Conservation (phyloP, 2,113 vertebrate genomes). For the Malurus alboscapulatus region DNA sequence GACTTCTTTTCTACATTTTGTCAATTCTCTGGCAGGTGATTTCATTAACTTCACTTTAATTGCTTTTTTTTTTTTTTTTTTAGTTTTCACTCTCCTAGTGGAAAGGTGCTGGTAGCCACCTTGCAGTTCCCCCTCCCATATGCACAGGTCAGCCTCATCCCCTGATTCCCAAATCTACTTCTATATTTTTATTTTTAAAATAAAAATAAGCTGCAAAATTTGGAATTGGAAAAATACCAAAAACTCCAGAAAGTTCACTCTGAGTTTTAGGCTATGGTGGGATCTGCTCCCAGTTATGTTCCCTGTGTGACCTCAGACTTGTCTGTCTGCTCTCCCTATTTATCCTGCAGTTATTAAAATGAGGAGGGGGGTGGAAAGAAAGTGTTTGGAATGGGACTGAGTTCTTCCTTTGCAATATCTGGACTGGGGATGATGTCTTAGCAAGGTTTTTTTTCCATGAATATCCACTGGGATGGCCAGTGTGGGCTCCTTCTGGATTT, state of each 20-base stretch:
- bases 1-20: slow-evolving; percentile 46
- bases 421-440: neutral
- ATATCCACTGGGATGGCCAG: fast-evolving
- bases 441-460: neutral
- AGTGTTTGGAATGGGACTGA: neutral
- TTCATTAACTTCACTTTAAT: slow-evolving; percentile 25
- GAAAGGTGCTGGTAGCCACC: neutral
- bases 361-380: neutral
- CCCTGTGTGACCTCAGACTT: neutral
- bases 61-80: neutral
- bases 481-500: neutral
- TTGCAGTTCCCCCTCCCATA: neutral
- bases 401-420: neutral
- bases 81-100: neutral
- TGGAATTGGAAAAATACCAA: neutral
- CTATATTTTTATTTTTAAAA: fast-evolving
- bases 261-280: neutral
- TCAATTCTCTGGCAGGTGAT: slow-evolving; percentile 38
- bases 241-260: fast-evolving
- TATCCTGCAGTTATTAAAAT: neutral
- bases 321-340: neutral
- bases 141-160: neutral
- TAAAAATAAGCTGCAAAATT: neutral
- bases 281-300: neutral
- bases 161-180: fast-evolving